Percentiles rank a stretch among this genome's conserved stretches.
These are phyloP conservation scores for Potamarius usumacintae DNA, from an alignment of 2,113 vertebrate genomes.

Conservation along the genomic window DNA sequence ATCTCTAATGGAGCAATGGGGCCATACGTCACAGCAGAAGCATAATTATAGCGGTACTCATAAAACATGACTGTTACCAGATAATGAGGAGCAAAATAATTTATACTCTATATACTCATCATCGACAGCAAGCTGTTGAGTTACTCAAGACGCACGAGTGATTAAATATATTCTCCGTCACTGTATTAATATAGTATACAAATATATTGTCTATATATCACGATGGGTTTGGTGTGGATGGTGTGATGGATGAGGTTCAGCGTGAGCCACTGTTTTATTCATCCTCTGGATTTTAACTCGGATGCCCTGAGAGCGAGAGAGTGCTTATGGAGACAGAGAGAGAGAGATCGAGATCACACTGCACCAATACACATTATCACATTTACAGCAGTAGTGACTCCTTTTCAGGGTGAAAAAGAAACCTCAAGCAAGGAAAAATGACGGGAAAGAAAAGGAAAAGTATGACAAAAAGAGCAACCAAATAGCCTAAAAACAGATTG, in stretches of 20 bases:
- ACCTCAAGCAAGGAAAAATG: constrained; percentile 20
- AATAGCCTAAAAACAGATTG: constrained; percentile 35
- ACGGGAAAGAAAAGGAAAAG: constrained; percentile 8
- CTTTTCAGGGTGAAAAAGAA: constrained; percentile 18
- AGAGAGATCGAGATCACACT: constrained; percentile 12
- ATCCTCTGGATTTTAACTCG: constrained; percentile 46
- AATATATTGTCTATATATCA: constrained; percentile 17
- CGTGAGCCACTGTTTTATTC: constrained; percentile 20
- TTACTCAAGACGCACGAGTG: constrained; percentile 51
- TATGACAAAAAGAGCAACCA: constrained; percentile 41
- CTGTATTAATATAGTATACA: constrained; percentile 41
- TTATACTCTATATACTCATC: constrained; percentile 55
- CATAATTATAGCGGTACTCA: constrained; percentile 23
- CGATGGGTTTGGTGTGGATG: constrained; percentile 3
- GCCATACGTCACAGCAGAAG: constrained; percentile 42
- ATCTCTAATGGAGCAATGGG: constrained; percentile 38
- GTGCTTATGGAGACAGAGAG: constrained; percentile 46
- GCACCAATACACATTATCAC: constrained; percentile 42
- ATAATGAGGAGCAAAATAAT: constrained; percentile 41
- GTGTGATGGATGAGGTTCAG: constrained; percentile 24
- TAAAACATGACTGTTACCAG: constrained; percentile 22
- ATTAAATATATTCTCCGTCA: constrained; percentile 51
- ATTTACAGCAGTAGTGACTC: constrained; percentile 23
- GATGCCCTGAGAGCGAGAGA: constrained; percentile 56
- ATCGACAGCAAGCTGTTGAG: constrained; percentile 42